A percentile compares a stretch with the other conserved stretches of the same genome.
Conservation (phyloP, 2,797 vertebrate species). For the Myotis planiceps region DNA sequence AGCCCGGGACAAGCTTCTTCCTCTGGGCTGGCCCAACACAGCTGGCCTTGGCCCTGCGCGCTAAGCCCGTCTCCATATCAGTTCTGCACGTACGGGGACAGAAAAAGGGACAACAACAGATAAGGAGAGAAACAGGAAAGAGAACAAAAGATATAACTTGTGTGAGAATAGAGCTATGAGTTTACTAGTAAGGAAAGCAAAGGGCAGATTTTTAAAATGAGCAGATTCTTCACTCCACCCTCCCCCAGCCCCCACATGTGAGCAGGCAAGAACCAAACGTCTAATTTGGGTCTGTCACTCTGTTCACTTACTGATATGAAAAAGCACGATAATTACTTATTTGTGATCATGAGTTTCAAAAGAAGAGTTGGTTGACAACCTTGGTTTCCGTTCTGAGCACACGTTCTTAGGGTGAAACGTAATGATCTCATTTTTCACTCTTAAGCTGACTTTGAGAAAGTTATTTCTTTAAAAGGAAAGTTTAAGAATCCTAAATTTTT, state of each 20-base stretch:
- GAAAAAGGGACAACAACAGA: rapidly evolving
- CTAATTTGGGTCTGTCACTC: background rate
- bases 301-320: conserved; percentile 11
- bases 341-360: background rate
- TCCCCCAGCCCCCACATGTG: no score
- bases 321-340: background rate
- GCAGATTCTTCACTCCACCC: rapidly evolving
- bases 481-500: conserved; percentile 37
- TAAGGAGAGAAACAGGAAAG: background rate
- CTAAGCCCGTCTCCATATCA: background rate
- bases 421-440: background rate
- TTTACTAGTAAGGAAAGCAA: background rate
- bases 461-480: background rate
- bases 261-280: rapidly evolving
- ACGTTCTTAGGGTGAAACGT: background rate
- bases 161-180: background rate
- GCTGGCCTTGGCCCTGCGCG: background rate
- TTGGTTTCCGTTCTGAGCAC: conserved; percentile 31
- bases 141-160: background rate
- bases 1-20: background rate
- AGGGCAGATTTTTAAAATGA: background rate
- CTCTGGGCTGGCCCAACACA: background rate
- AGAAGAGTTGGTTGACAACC: background rate
- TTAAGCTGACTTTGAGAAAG: background rate
- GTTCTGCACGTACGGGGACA: background rate